Evolutionary conservation across 2,113 vertebrate species (phyloP).

Genomic region (Hyperoodon ampullatus): DNA sequence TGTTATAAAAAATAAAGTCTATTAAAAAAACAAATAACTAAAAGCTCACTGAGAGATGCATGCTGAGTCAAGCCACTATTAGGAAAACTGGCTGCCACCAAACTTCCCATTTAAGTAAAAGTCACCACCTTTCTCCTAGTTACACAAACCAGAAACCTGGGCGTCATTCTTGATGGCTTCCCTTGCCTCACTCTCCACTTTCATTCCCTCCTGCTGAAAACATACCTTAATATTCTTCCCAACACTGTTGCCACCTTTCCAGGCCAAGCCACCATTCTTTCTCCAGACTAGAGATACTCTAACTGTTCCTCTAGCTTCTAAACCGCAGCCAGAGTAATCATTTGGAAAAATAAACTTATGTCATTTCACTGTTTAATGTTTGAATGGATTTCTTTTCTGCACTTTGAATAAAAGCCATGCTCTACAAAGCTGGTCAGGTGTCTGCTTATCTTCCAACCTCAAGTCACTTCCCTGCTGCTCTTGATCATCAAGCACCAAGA

Average conservation of each 20-base stretch:
- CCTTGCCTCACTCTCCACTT: neutral
- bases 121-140: neutral
- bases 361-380: constrained; percentile 11
- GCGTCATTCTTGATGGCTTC: neutral
- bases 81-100: neutral
- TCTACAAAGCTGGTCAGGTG: neutral
- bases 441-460: neutral
- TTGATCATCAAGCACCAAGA: neutral
- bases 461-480: neutral
- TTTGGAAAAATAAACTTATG: neutral
- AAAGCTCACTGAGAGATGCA: neutral
- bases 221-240: neutral
- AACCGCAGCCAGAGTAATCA: neutral
- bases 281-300: neutral
- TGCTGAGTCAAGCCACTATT: neutral
- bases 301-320: neutral
- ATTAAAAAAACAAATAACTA: neutral
- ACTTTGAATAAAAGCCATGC: neutral
- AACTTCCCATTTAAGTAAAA: neutral
- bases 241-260: neutral
- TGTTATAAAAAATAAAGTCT: neutral
- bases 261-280: neutral
- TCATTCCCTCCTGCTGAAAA: neutral
- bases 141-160: neutral
- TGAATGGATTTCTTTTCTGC: neutral